A percentile compares a stretch with the other conserved stretches of the same genome.
Conservation (phyloP, 2,888 invertebrate genomes). For the Drosophila paramelanica region DNA sequence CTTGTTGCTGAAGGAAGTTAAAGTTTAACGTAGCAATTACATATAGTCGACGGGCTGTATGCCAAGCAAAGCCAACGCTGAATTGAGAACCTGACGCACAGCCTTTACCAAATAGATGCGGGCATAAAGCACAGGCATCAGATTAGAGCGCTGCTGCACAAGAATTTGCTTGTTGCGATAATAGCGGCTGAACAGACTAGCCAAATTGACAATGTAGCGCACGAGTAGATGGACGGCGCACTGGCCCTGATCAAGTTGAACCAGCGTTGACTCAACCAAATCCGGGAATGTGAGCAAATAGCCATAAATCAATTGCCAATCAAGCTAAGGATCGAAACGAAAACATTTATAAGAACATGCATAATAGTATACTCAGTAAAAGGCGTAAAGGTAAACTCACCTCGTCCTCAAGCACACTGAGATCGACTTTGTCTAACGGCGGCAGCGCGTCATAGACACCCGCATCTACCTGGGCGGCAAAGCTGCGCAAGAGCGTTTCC, state of each 20-base stretch:
- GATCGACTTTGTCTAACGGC: constrained; percentile 87
- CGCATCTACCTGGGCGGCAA: constrained; percentile 86
- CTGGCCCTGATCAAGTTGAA: constrained; percentile 85
- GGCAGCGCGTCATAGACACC: constrained; percentile 88
- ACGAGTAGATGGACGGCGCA: constrained; percentile 89
- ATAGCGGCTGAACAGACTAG: constrained; percentile 89
- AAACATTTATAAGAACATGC: neutral
- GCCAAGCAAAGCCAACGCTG: constrained; percentile 87
- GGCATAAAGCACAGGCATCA: constrained; percentile 89
- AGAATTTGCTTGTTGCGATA: constrained; percentile 90
- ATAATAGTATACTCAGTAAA: neutral
- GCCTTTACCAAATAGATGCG: constrained; percentile 89
- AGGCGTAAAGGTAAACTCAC: constrained; percentile 84
- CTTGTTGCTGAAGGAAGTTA: neutral
- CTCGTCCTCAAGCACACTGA: constrained; percentile 88
- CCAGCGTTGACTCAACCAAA: constrained; percentile 87
- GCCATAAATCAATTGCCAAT: constrained; percentile 90
- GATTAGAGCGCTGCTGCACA: constrained; percentile 89
- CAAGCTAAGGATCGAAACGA: constrained; percentile 87
- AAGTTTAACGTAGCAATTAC: constrained; percentile 82
- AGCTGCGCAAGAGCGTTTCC: constrained; percentile 88
- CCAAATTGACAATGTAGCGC: constrained; percentile 88
- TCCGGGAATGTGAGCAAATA: constrained; percentile 89
- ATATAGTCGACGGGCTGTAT: constrained; percentile 90
- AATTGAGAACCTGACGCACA: constrained; percentile 88